A percentile compares a stretch with the other conserved stretches of the same genome.
Conservation (phyloP, 2,797 vertebrate species). For the Mastacembelus armatus region DNA sequence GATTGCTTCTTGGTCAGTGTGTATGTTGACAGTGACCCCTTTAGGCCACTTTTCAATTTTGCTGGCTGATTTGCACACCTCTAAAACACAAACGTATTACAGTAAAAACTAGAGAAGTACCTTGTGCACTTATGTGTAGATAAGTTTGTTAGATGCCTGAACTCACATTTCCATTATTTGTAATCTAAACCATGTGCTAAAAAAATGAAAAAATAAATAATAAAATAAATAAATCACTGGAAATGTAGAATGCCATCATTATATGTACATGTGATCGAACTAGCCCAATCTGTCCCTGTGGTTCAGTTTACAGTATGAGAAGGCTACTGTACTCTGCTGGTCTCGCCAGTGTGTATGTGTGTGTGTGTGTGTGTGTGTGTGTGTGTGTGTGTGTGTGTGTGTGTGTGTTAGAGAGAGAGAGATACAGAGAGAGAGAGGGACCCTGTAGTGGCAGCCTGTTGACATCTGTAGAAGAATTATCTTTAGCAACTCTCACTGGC, state of each 20-base stretch:
- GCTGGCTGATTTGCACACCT: conserved; percentile 11
- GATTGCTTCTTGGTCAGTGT: conserved; percentile 63
- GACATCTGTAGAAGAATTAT: conserved; percentile 85
- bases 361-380: conserved; percentile 24
- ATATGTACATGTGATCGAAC: conserved; percentile 8
- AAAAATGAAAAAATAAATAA: background rate
- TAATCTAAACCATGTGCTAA: background rate
- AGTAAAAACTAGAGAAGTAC: conserved; percentile 20
- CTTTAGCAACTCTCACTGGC: conserved; percentile 75
- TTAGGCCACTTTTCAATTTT: conserved; percentile 67
- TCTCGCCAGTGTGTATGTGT: conserved; percentile 29
- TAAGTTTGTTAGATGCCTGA: conserved; percentile 2
- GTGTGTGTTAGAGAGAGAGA: no score
- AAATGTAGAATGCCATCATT: background rate
- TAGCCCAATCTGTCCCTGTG: conserved; percentile 7
- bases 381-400: conserved; percentile 44
- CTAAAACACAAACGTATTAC: conserved; percentile 39
- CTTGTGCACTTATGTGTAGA: background rate
- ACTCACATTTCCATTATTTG: background rate
- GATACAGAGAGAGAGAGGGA: no score
- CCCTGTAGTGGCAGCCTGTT: conserved; percentile 82
- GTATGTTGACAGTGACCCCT: conserved; percentile 82
- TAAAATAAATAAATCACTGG: background rate
- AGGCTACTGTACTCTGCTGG: conserved; percentile 17
- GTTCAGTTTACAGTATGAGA: conserved; percentile 6